Evolutionary conservation across 2,113 vertebrate genomes (phyloP), one percentile per base, ranked within the genome.

Genomic region (Halichoerus grypus): DNA sequence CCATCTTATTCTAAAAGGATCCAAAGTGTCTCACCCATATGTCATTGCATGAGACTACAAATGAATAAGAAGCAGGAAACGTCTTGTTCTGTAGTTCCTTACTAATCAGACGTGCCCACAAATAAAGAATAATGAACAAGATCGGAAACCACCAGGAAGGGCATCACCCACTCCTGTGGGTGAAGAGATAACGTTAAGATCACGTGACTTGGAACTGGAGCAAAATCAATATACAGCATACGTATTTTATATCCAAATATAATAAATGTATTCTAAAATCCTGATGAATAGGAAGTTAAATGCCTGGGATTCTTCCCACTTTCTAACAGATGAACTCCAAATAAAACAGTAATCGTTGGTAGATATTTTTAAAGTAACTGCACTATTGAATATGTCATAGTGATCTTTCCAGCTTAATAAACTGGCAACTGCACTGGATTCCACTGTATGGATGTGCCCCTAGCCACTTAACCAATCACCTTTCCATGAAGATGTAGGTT

Each of bases 21-120:
- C 83, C 51, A 9, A 18, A 36, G 22, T 94, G 77, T 90, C 94
- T 98, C 95, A 95, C n/a, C 67, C 61, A n/a, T 24, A 21, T 95
- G 74, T 93, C 85, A 88, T 46, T 80, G 86, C 88, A 61, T 49
- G 76, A 39, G 72, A 89, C 63, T 53, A 31, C 39, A 67, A 67
- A 89, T 74, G 77, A 96, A 22, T 71, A 95, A 95, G 89, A 81
- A 81, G 74, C 74, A 90, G 39, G 49, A 77, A 4, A 39, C 57
- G 80, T 95, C 92, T 94, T 92, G 39, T 91, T 69, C 67, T 14
- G 8, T 21, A 22, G 49, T 1, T 77, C 71, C 92, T 94, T 65
- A n/a, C 14, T 49, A 74, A 88, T 53, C 77, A 84, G 59, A 81
- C 28, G 31, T 7, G 19, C 46, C 65, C 53, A 88, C 57, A 36